Conservation (phyloP, 2,113 vertebrate genomes). For the Girardinichthys multiradiatus region DNA sequence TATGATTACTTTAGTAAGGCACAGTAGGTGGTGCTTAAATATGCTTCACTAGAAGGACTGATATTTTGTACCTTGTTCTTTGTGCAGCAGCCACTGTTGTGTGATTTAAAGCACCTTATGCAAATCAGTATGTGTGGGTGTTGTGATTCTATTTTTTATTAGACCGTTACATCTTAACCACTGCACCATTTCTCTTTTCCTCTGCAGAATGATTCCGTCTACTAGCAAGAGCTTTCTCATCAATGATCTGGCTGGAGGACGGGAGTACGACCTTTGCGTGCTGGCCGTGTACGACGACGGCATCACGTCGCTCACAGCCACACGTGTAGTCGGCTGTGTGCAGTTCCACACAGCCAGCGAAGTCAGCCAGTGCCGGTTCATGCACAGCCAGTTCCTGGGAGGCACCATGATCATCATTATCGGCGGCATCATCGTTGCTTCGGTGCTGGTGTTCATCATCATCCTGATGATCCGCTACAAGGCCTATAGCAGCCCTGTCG, state of each 20-base stretch:
- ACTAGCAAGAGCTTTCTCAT: slow-evolving; percentile 90
- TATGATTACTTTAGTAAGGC: too few species aligned
- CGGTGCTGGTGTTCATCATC: slow-evolving; percentile 94
- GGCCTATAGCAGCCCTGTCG: slow-evolving; percentile 83
- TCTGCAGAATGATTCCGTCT: slow-evolving; percentile 91
- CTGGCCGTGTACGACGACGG: slow-evolving; percentile 91
- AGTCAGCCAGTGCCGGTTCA: slow-evolving; percentile 85
- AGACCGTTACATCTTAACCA: slow-evolving; percentile 36
- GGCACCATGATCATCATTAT: slow-evolving; percentile 98
- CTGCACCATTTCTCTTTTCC: slow-evolving; percentile 21
- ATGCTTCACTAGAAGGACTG: slow-evolving; percentile 28
- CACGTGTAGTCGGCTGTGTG: slow-evolving; percentile 89
- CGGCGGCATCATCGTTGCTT: slow-evolving; percentile 94
- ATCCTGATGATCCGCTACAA: slow-evolving; percentile 97
- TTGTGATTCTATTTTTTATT: slow-evolving; percentile 36
- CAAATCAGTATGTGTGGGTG: slow-evolving; percentile 46
- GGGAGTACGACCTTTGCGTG: slow-evolving; percentile 92
- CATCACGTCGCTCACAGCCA: slow-evolving; percentile 86
- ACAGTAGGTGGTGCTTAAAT: slow-evolving; percentile 27
- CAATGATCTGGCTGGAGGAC: slow-evolving; percentile 89
- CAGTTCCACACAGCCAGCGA: slow-evolving; percentile 88
- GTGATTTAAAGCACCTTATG: slow-evolving; percentile 54
- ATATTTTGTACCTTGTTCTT: slow-evolving; percentile 47
- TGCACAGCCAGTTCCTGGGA: slow-evolving; percentile 91
- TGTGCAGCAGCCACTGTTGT: slow-evolving; percentile 35